phyloP scores from a whole-genome alignment of 2,888 invertebrate species.

The Megastigmus dorsalis region DNA sequence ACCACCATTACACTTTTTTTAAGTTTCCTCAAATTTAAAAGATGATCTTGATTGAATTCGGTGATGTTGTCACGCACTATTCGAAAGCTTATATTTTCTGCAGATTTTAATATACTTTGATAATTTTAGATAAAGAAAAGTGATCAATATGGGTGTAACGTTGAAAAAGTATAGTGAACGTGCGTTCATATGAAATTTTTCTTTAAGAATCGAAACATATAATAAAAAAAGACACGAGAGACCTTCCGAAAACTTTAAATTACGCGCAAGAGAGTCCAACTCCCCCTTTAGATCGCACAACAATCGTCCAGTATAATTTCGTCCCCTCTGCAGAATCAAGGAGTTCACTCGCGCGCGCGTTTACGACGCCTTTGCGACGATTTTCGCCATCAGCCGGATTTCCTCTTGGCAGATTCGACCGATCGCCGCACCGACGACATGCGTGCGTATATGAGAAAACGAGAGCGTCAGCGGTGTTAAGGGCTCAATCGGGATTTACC shows the following conservation, averaged over 20 bases:
- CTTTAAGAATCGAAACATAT: background rate
- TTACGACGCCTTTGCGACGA: conserved; percentile 24
- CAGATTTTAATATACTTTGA: too few species aligned
- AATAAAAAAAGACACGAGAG: background rate
- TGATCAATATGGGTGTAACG: too few species aligned
- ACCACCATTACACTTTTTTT: too few species aligned
- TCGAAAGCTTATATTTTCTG: too few species aligned
- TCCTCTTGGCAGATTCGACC: background rate
- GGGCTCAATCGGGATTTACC: conserved; percentile 41
- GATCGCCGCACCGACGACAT: background rate
- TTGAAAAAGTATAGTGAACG: too few species aligned
- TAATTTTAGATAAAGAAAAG: too few species aligned
- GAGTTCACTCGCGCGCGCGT: too few species aligned
- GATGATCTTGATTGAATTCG: too few species aligned
- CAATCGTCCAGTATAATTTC: background rate
- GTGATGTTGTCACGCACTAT: too few species aligned
- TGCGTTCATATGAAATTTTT: background rate
- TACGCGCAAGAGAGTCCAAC: background rate
- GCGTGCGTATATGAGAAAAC: too few species aligned
- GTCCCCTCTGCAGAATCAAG: too few species aligned
- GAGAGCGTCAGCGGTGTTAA: conserved; percentile 4
- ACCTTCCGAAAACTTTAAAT: conserved; percentile 23
- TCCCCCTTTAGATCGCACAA: background rate
- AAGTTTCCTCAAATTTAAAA: too few species aligned
- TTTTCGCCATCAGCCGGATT: conserved; percentile 6